phyloP scores from a whole-genome alignment of 2,797 vertebrate species.

The Tapirus indicus region DNA sequence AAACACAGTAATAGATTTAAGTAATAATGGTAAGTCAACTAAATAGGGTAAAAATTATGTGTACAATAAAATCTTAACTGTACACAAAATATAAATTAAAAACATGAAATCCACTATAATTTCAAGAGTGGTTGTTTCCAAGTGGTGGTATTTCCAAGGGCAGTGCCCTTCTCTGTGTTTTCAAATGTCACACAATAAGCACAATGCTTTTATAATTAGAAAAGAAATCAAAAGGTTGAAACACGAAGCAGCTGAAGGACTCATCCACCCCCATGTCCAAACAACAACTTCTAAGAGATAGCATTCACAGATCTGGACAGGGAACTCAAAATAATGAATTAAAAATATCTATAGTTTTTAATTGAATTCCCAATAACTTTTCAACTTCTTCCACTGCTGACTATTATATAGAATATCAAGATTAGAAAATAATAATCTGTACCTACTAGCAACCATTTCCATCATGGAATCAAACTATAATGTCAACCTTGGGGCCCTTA shows the following conservation, averaged over 20 bases:
- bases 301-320: not conserved
- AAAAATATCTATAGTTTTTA: not conserved
- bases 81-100: not conserved
- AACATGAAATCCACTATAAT: slow-evolving; percentile 5
- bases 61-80: not conserved
- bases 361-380: not conserved
- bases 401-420: not conserved
- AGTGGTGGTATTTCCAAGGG: not conserved
- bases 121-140: not conserved
- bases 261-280: not conserved
- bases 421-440: not conserved
- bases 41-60: not conserved
- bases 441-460: not conserved
- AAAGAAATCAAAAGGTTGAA: not conserved
- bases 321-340: not conserved
- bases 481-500: not conserved
- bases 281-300: not conserved
- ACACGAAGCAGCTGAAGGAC: not conserved
- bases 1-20: not conserved
- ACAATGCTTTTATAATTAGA: not conserved
- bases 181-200: not conserved
- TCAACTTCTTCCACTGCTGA: not conserved
- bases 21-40: not conserved
- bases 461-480: not conserved
- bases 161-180: not conserved